Evolutionary conservation across 2,888 invertebrate genomes (phyloP).

Genomic region (Amblyjoppa fuscipennis): DNA sequence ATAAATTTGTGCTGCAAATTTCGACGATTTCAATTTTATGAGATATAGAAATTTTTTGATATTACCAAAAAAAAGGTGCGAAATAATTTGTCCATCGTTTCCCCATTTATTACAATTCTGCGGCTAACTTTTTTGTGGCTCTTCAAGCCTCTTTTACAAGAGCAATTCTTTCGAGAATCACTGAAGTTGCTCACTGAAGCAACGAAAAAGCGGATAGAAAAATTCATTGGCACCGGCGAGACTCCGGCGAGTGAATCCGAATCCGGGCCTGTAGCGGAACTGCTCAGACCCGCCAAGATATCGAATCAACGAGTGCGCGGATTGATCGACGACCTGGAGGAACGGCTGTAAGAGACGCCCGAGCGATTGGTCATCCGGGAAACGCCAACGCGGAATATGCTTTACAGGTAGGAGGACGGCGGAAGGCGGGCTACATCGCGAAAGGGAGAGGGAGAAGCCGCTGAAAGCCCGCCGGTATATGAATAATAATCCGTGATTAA

Average conservation of each 20-base stretch:
- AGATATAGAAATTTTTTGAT: no score
- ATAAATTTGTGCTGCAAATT: no score
- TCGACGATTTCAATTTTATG: no score
- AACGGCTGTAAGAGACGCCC: not conserved
- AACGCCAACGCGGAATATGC: slow-evolving; percentile 25
- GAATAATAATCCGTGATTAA: slow-evolving; percentile 83
- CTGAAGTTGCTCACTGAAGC: not conserved
- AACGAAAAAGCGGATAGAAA: not conserved
- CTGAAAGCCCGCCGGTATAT: slow-evolving; percentile 75
- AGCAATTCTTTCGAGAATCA: not conserved
- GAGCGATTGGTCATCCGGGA: slow-evolving; percentile 26
- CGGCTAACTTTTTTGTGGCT: not conserved
- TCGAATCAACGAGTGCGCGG: slow-evolving; percentile 13
- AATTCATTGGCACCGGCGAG: not conserved
- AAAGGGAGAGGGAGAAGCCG: slow-evolving; percentile 61
- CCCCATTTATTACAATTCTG: no score
- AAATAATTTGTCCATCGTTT: no score
- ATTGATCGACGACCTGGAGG: slow-evolving; percentile 13
- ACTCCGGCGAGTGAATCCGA: not conserved
- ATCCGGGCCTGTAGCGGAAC: not conserved
- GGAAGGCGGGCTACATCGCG: not conserved
- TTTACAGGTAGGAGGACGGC: slow-evolving; percentile 26
- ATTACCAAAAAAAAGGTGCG: no score
- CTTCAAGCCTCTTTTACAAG: not conserved
- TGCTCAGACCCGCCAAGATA: not conserved